Conservation (phyloP, 2,113 vertebrate species). For the Chrysochloris asiatica region DNA sequence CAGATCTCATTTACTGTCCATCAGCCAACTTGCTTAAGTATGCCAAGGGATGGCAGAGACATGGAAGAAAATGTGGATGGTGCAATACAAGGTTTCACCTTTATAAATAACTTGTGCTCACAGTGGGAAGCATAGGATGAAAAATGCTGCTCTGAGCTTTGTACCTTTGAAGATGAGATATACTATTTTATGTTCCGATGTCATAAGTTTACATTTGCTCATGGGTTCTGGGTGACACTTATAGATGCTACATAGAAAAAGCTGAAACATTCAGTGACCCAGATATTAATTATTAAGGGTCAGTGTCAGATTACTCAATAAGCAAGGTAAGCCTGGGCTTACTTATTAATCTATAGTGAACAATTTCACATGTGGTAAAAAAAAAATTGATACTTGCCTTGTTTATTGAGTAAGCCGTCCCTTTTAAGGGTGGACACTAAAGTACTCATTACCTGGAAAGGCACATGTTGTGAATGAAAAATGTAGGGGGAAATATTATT, state of each 20-base stretch:
- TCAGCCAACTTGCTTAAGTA: background rate
- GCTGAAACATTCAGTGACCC: background rate
- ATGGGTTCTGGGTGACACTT: background rate
- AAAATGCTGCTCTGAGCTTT: background rate
- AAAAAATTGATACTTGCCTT: background rate
- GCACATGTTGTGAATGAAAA: background rate
- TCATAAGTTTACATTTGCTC: background rate
- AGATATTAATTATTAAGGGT: background rate
- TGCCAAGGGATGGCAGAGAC: background rate
- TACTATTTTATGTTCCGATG: background rate
- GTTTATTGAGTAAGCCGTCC: background rate
- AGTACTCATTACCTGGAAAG: background rate
- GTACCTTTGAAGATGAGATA: background rate
- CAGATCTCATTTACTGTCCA: slow-evolving; percentile 33
- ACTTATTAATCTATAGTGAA: background rate
- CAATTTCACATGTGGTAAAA: too few relatives aligned
- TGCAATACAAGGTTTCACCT: background rate
- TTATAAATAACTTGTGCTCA: background rate
- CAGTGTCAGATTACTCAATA: background rate
- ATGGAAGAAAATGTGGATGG: background rate
- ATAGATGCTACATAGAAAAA: background rate
- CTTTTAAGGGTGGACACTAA: background rate
- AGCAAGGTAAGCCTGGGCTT: background rate
- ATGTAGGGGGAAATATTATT: background rate
- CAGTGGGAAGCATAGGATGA: background rate